Evolutionary conservation across 2,797 vertebrate species (phyloP), one percentile per base, ranked within the genome.

Genomic region (Vipera latastei): DNA sequence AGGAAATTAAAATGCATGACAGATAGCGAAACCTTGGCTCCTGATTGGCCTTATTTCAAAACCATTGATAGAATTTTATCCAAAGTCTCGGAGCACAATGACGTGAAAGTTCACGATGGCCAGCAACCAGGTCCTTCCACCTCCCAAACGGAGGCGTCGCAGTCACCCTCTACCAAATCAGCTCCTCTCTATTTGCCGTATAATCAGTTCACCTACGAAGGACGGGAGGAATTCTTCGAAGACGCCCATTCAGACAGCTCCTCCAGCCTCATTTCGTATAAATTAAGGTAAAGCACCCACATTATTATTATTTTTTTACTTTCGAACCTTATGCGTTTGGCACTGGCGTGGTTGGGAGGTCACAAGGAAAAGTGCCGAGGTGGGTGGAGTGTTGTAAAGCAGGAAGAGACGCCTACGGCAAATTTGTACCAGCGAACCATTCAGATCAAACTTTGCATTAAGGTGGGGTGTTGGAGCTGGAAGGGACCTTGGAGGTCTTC

Each of bases 11-110:
- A 99, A 97, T 98, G 98, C 96, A 98, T 98, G 96, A 98, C 96
- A 88, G 97, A 97, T 92, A 98, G 98, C 95, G 97, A 98, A 78
- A 97, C 97, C 9, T 97, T 98, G 94, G 96, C 96, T 2, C 98
- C 99, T 2, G 99, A 99, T 95, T 99, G 99, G 99, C 99, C 99
- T 32, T 99, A 99, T 97, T 99, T 97, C 96, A 98, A 98, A 97
- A 96, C 98, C 95, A 99, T 99, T 94, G 99, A 99, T 95, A 99
- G 98, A 97, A 99, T 99, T 96, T 98, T 99, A 95, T 98, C 98
- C 96, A 99, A 98, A 96, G 98, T 98, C n/a, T 97, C 98, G 91
- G 99, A 99, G 96, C 98, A 97, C 96, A 98, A 97, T 18, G 98
- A 98, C 89, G 97, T 98, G 96, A 98, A 97, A 96, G 97, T 98